Evolutionary conservation across 2,113 vertebrate genomes (phyloP).

Genomic region (Grammomys dolichurus): DNA sequence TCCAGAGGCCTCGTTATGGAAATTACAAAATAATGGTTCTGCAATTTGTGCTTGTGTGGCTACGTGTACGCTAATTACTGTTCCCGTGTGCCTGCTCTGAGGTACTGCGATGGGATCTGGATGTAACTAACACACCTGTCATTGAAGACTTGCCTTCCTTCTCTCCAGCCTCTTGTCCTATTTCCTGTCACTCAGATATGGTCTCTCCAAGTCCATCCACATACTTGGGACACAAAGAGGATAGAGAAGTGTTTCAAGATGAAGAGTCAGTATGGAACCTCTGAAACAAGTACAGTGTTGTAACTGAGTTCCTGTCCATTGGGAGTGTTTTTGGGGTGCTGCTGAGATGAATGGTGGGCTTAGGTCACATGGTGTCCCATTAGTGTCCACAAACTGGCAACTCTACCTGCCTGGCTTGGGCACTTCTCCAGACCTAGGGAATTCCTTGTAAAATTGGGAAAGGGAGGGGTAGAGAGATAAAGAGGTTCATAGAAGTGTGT

Average conservation of each 20-base stretch:
- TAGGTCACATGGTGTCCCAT: too few species aligned
- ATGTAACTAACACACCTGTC: not conserved
- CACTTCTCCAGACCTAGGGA: not conserved
- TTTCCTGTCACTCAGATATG: not conserved
- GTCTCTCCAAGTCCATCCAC: not conserved
- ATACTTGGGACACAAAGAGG: not conserved
- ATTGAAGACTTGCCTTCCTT: not conserved
- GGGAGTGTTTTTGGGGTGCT: not conserved
- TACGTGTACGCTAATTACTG: constrained; percentile 43
- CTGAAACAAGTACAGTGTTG: not conserved
- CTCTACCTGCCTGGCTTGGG: not conserved
- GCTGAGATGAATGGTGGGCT: not conserved
- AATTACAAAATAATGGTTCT: constrained; percentile 70
- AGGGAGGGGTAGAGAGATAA: not conserved
- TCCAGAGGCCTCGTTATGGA: constrained; percentile 59
- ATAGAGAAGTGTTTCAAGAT: not conserved
- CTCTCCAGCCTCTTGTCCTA: not conserved
- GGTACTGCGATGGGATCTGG: fast-evolving
- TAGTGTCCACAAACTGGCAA: not conserved
- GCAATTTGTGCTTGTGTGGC: constrained; percentile 69
- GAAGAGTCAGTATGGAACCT: not conserved
- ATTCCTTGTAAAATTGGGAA: not conserved
- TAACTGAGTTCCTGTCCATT: not conserved
- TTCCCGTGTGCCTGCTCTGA: not conserved
- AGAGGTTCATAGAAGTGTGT: not conserved